phyloP scores from a whole-genome alignment of 2,888 invertebrate species.

The Aleiodes testaceus region DNA sequence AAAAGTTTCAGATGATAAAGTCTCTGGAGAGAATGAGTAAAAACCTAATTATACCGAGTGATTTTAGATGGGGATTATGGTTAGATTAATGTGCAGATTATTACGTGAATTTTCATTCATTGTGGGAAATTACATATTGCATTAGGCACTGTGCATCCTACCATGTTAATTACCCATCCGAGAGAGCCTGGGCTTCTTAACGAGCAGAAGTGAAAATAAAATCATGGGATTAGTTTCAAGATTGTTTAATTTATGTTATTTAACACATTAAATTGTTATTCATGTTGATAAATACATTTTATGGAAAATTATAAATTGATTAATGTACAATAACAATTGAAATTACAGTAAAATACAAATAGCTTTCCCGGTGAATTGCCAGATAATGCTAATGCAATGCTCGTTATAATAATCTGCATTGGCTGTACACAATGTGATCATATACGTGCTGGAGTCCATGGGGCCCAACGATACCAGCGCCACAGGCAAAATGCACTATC shows the following conservation, averaged over 20 bases:
- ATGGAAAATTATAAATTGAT: no score
- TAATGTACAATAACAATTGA: no score
- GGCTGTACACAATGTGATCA: conserved; percentile 48
- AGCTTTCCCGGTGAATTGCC: not conserved
- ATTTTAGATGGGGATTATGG: conserved; percentile 7
- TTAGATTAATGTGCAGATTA: not conserved
- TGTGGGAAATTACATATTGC: conserved; percentile 20
- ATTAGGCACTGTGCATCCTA: conserved; percentile 28
- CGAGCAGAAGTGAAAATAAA: conserved; percentile 24
- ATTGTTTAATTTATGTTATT: not conserved
- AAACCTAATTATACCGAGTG: conserved; percentile 5
- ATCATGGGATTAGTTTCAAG: not conserved
- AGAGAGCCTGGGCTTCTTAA: conserved; percentile 13
- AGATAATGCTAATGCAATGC: conserved; percentile 69
- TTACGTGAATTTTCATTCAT: conserved; percentile 17
- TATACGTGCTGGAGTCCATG: conserved; percentile 43
- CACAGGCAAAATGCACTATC: conserved; percentile 52
- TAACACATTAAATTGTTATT: not conserved
- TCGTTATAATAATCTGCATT: conserved; percentile 70
- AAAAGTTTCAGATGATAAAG: not conserved
- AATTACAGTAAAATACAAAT: not conserved
- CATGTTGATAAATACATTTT: no score
- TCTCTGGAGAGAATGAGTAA: no score
- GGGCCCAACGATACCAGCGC: conserved; percentile 51
- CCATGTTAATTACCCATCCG: conserved; percentile 38